Evolutionary conservation across 2,888 invertebrate species (phyloP).

Genomic region (Stegophylla sp.): DNA sequence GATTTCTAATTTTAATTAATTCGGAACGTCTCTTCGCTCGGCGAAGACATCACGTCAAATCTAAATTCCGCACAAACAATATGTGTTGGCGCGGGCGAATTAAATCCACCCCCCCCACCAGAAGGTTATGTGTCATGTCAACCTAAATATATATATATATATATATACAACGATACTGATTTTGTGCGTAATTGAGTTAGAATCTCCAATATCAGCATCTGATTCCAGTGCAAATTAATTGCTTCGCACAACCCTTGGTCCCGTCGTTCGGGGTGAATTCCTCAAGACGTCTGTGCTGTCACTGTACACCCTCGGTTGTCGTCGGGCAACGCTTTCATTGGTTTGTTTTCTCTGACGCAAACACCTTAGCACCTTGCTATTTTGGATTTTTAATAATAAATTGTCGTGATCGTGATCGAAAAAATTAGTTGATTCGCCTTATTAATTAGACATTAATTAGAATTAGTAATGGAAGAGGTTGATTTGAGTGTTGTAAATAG

Average conservation of each 20-base stretch:
- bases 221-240: slow-evolving; percentile 9
- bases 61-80: slow-evolving; percentile 5
- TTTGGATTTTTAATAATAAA: too few species aligned
- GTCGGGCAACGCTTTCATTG: too few species aligned
- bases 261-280: neutral
- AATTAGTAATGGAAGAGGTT: too few species aligned
- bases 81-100: neutral
- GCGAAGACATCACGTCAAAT: neutral
- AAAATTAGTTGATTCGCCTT: too few species aligned
- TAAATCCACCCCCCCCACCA: neutral
- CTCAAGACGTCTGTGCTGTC: too few species aligned
- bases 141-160: too few species aligned
- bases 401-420: neutral
- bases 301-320: too few species aligned
- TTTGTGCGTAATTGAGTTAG: neutral
- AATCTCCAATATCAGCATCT: neutral
- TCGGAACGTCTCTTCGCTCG: neutral
- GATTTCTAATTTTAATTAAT: slow-evolving; percentile 28
- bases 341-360: too few species aligned
- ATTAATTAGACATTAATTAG: too few species aligned
- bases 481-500: too few species aligned
- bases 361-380: too few species aligned
- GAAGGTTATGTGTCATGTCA: slow-evolving; percentile 18
- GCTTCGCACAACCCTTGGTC: neutral
- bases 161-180: neutral